Evolutionary conservation across 2,888 invertebrate species (phyloP).

Genomic region (Seira musarum): DNA sequence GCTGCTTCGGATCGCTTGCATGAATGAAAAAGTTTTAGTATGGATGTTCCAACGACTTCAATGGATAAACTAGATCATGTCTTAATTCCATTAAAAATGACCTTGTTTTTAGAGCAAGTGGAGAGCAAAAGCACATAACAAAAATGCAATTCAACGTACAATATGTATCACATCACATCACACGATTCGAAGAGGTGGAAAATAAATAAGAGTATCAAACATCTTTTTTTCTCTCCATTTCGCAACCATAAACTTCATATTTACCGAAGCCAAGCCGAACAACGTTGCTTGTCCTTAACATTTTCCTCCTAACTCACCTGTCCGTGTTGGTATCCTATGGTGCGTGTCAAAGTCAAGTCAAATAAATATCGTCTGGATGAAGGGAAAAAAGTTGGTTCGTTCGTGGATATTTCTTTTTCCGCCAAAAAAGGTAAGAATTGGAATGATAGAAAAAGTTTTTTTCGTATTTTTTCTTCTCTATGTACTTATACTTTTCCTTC

Average conservation of each 20-base stretch:
- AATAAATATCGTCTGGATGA: constrained; percentile 30
- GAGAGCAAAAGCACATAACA: too few species aligned
- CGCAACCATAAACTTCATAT: too few species aligned
- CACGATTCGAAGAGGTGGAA: too few species aligned
- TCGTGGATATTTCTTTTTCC: too few species aligned
- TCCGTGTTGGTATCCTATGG: constrained; percentile 36
- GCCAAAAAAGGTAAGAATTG: neutral
- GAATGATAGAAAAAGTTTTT: constrained; percentile 17
- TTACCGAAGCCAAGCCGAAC: too few species aligned
- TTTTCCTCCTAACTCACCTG: constrained; percentile 29
- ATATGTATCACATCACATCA: too few species aligned
- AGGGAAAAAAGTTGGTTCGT: too few species aligned
- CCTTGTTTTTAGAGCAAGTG: constrained; percentile 20
- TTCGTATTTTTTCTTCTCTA: neutral
- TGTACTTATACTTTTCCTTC: constrained; percentile 22
- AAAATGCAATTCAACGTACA: too few species aligned
- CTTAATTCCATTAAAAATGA: constrained; percentile 39
- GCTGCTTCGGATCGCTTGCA: neutral
- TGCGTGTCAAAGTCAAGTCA: constrained; percentile 57
- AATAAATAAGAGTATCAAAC: too few species aligned
- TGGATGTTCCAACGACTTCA: neutral
- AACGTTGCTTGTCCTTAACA: too few species aligned
- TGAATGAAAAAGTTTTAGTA: constrained; percentile 12
- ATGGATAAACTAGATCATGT: constrained; percentile 24
- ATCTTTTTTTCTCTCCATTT: too few species aligned